Percentiles rank a stretch among this genome's conserved stretches.
Evolutionary conservation across 2,888 invertebrate species (phyloP).

Genomic region (Eupithecia centaureata): DNA sequence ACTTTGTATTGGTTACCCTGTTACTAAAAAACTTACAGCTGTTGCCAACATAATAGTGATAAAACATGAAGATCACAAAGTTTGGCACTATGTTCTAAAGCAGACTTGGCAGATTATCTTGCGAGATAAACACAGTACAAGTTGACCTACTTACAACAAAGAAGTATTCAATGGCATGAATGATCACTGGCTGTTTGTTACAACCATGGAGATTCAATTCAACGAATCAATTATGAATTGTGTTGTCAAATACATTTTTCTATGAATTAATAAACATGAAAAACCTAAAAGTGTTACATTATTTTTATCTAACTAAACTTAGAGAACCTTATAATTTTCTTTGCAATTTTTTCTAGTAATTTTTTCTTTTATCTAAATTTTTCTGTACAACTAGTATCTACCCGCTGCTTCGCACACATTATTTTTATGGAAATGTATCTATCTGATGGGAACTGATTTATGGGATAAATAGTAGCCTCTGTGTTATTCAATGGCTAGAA

Average conservation of each 20-base stretch:
- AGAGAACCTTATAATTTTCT: too few species aligned
- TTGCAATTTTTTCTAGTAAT: too few species aligned
- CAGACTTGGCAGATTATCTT: conserved; percentile 46
- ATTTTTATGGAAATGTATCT: too few species aligned
- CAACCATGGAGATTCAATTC: conserved; percentile 17
- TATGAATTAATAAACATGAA: not conserved
- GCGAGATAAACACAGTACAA: conserved; percentile 39
- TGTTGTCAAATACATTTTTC: not conserved
- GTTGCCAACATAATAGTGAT: conserved; percentile 41
- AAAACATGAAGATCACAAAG: conserved; percentile 40
- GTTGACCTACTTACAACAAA: conserved; percentile 45
- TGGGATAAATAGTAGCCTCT: too few species aligned
- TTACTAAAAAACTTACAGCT: conserved; percentile 24
- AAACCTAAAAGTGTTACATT: too few species aligned
- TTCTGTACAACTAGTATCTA: too few species aligned
- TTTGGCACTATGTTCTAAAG: conserved; percentile 43
- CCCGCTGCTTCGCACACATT: too few species aligned
- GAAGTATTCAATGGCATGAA: conserved; percentile 55
- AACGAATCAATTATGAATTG: conserved; percentile 5
- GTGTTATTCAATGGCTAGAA: too few species aligned
- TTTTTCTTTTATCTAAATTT: too few species aligned
- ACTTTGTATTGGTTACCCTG: conserved; percentile 22
- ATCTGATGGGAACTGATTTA: too few species aligned
- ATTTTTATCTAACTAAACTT: too few species aligned
- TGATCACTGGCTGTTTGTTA: conserved; percentile 23